Conservation (phyloP, 2,888 invertebrate genomes). For the Coelogynopora nodosa region DNA sequence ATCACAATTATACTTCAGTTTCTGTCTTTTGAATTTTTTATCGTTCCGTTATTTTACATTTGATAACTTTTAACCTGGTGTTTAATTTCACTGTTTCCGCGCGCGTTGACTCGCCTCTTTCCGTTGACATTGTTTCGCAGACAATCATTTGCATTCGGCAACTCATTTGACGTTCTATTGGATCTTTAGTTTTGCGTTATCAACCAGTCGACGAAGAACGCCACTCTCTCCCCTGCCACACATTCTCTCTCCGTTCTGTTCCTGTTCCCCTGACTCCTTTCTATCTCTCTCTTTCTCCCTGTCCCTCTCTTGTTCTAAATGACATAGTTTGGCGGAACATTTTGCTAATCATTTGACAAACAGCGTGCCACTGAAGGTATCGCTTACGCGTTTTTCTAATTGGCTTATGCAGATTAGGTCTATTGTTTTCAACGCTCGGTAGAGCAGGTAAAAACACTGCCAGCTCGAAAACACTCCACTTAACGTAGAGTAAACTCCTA, state of each 20-base stretch:
- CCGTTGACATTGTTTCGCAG: conserved; percentile 18
- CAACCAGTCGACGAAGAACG: background rate
- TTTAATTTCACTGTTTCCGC: conserved; percentile 28
- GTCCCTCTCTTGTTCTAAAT: background rate
- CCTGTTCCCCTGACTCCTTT: background rate
- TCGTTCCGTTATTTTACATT: background rate
- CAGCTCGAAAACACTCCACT: background rate
- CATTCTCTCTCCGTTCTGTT: background rate
- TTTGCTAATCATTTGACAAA: conserved; percentile 12
- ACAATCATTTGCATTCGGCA: conserved; percentile 23
- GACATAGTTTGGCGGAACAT: background rate
- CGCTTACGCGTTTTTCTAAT: conserved; percentile 10
- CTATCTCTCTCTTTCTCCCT: background rate
- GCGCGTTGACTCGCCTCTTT: background rate
- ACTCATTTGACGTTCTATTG: conserved; percentile 20
- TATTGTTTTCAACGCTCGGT: conserved; percentile 12
- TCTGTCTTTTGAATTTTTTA: background rate
- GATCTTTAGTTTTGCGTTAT: background rate
- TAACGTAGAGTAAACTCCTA: background rate
- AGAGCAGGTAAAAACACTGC: background rate
- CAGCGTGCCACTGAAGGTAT: conserved; percentile 6
- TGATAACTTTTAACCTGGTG: conserved; percentile 16
- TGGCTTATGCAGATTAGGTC: conserved; percentile 20
- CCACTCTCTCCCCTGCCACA: background rate
- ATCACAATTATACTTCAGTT: background rate